Evolutionary conservation across 2,113 vertebrate species (phyloP), one percentile per base, ranked within the genome.

Genomic region (Clarias batrachus): DNA sequence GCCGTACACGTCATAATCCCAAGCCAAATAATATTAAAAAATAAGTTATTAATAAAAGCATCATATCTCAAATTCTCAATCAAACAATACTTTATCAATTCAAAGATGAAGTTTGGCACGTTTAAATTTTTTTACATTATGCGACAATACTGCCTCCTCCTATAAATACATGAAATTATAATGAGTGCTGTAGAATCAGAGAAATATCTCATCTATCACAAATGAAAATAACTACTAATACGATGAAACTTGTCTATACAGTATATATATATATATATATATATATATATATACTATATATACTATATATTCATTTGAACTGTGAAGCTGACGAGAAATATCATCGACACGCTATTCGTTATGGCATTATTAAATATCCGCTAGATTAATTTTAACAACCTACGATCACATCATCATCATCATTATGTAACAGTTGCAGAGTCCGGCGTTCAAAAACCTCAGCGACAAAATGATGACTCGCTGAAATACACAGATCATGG

Each of bases 41-140:
- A 84, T 88, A 84, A 86, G 48, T 87, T 66, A 79, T 84, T 41
- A 85, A 66, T 85, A 82, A 82, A 81, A 83, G 25, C 21, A 82
- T 84, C 57, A 85, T 57, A 66, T 27, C 60, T 86, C 54, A 71
- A 71, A 62, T 85, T 14, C 71, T 41, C 41, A 48, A 48, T 48
- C 66, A 84, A 83, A 65, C 71, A 30, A 71, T 80, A 41, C 33
- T 63, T 59, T 74, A 86, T 2, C 7, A 71, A 74, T 79, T 52
- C 13, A 79, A 87, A 85, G 68, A 83, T 79, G 41, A 54, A 8
- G n/a, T 84, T 88, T 90, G 85, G 82, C 85, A 88, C 80, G 52
- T 62, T 82, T 48, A 33, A 33, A 33, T 57, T n/a, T 33, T 70
- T 52, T 48, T 10, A 54, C 37, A 60, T 63, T 19, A 21, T 56